Evolutionary conservation across 2,797 vertebrate genomes (phyloP).

Genomic region (Pelochelys cantorii): DNA sequence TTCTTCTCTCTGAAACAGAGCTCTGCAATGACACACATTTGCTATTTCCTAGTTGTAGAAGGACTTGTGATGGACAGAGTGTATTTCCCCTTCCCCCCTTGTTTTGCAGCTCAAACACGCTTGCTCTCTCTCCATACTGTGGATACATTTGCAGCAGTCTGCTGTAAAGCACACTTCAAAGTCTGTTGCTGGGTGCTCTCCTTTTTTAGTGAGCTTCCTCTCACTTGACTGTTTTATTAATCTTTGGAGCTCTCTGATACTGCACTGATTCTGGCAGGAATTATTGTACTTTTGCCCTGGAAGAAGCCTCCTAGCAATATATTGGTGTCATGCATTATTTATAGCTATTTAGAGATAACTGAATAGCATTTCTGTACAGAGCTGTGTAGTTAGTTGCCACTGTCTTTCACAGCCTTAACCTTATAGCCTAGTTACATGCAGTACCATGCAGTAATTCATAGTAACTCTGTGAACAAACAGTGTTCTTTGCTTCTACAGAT

Average conservation of each 20-base stretch:
- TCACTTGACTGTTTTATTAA: not conserved
- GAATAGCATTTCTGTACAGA: not conserved
- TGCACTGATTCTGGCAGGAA: conserved; percentile 20
- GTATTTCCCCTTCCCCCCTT: not conserved
- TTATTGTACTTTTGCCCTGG: conserved; percentile 11
- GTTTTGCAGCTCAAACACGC: not conserved
- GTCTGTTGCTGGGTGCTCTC: not conserved
- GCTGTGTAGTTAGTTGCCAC: not conserved
- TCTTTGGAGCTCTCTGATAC: not conserved
- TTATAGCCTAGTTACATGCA: not conserved
- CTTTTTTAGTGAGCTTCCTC: conserved; percentile 10
- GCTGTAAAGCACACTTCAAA: not conserved
- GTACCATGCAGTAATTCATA: accelerated
- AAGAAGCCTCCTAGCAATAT: conserved; percentile 4
- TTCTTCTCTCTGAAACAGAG: not conserved
- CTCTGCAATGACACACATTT: too few species aligned
- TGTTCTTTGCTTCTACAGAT: accelerated
- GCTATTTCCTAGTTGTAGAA: not conserved
- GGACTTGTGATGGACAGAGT: not conserved
- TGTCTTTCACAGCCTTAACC: conserved; percentile 2
- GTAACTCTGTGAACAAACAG: not conserved
- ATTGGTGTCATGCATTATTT: not conserved
- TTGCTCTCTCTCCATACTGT: accelerated
- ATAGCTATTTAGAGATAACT: conserved; percentile 7
- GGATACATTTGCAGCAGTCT: not conserved